Percentiles rank a stretch among this genome's conserved stretches.
Evolutionary conservation across 2,797 vertebrate species (phyloP).

Genomic region (Sebastiscus tertius): DNA sequence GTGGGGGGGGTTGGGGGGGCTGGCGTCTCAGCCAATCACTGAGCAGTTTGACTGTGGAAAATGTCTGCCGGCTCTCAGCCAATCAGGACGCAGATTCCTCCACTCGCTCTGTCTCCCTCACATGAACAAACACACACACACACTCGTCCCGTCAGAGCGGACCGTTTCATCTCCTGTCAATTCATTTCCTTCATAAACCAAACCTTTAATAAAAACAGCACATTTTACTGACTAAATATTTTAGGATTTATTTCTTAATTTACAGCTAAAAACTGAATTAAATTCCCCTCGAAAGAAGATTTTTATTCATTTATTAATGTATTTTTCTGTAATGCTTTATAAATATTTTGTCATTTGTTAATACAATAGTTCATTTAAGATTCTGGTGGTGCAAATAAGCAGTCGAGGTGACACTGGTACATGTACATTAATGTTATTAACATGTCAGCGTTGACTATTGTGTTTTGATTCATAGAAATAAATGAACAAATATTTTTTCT

Average conservation of each 20-base stretch:
- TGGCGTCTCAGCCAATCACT: conserved; percentile 57
- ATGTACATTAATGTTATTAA: no score
- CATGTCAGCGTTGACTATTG: no score
- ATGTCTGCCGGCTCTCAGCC: conserved; percentile 66
- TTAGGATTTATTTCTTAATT: not conserved
- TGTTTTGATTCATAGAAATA: no score
- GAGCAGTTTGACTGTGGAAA: conserved; percentile 43
- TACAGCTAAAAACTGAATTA: not conserved
- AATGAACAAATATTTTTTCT: no score
- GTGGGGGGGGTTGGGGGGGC: conserved; percentile 26
- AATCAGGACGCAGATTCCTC: conserved; percentile 64
- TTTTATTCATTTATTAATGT: not conserved
- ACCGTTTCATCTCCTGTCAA: not conserved
- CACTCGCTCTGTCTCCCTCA: conserved; percentile 7
- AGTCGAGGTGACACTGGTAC: no score
- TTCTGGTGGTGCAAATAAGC: no score
- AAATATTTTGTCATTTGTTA: no score
- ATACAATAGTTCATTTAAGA: no score
- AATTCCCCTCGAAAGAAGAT: not conserved
- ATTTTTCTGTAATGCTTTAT: no score
- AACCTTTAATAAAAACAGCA: not conserved
- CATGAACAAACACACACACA: conserved; percentile 6
- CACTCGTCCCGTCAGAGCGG: not conserved
- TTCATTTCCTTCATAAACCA: not conserved
- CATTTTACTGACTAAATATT: not conserved